These are phyloP conservation scores for Yponomeuta cagnagella DNA, from an alignment of 2,888 invertebrate species.

Conservation along the genomic window DNA sequence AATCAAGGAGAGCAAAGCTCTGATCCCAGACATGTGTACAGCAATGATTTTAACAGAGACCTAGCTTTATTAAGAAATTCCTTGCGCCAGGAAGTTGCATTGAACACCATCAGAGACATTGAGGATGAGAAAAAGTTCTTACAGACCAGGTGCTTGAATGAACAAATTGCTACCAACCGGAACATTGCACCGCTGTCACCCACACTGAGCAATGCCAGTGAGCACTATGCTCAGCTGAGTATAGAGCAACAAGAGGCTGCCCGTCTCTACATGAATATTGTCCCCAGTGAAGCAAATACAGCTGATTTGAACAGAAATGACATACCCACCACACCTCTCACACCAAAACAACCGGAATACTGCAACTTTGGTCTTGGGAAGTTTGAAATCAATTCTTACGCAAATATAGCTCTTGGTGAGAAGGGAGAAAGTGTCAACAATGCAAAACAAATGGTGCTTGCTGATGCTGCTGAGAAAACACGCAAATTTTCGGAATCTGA, in stretches of 20 bases:
- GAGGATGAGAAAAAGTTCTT: constrained; percentile 60
- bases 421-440: constrained; percentile 46
- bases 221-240: constrained; percentile 64
- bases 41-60: constrained; percentile 64
- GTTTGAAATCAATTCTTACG: constrained; percentile 56
- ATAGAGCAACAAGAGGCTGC: constrained; percentile 54
- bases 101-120: constrained; percentile 56
- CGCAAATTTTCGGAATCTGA: constrained; percentile 65
- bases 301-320: constrained; percentile 42
- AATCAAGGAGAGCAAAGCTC: constrained; percentile 35
- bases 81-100: constrained; percentile 48
- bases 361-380: constrained; percentile 46
- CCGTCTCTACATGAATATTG: constrained; percentile 65
- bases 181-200: constrained; percentile 50
- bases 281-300: constrained; percentile 40
- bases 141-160: constrained; percentile 51
- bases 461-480: constrained; percentile 37
- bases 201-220: constrained; percentile 60
- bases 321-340: constrained; percentile 52
- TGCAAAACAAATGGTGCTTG: constrained; percentile 36
- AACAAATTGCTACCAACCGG: constrained; percentile 31
- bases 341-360: constrained; percentile 60
- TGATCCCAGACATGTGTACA: constrained; percentile 52
- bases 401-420: constrained; percentile 59
- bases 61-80: constrained; percentile 58